Percentiles rank a stretch among this genome's conserved stretches.
These are phyloP conservation scores for Triplophysa bombifrons DNA, from an alignment of 2,797 vertebrate genomes.

Conservation along the genomic window DNA sequence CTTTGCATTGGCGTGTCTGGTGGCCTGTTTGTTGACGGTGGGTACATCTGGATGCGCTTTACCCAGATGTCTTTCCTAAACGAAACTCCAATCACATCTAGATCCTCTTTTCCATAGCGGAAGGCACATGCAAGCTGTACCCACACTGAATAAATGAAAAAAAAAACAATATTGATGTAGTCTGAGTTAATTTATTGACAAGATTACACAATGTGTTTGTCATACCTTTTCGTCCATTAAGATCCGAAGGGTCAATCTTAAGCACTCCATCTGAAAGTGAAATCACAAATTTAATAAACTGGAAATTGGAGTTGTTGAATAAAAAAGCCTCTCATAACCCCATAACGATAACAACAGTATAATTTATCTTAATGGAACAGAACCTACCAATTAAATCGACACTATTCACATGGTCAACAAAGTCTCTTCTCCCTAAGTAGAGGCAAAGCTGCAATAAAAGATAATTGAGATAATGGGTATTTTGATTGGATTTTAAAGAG, in stretches of 20 bases:
- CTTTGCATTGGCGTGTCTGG: slow-evolving; percentile 81
- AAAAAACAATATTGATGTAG: background rate
- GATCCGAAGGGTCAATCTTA: slow-evolving; percentile 83
- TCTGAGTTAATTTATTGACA: background rate
- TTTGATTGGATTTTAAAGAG: background rate
- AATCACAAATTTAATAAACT: slow-evolving; percentile 27
- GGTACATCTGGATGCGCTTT: slow-evolving; percentile 81
- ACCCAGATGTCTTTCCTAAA: slow-evolving; percentile 90
- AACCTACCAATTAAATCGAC: slow-evolving; percentile 85
- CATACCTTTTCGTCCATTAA: slow-evolving; percentile 86
- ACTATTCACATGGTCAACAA: slow-evolving; percentile 83
- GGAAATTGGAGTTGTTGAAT: background rate
- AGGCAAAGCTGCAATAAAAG: slow-evolving; percentile 78
- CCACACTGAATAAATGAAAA: slow-evolving; percentile 78
- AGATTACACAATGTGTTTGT: background rate
- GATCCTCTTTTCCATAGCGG: slow-evolving; percentile 87
- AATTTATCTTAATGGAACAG: background rate
- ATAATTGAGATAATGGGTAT: background rate
- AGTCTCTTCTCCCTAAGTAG: slow-evolving; percentile 89
- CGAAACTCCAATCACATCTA: slow-evolving; percentile 87
- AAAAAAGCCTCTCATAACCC: background rate
- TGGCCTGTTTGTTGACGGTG: slow-evolving; percentile 62
- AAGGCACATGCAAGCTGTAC: slow-evolving; percentile 87
- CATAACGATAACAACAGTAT: background rate
- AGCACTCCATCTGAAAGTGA: slow-evolving; percentile 81